These are phyloP conservation scores for Pollimyrus isidori DNA, from an alignment of 2,113 vertebrate genomes.

Conservation along the genomic window DNA sequence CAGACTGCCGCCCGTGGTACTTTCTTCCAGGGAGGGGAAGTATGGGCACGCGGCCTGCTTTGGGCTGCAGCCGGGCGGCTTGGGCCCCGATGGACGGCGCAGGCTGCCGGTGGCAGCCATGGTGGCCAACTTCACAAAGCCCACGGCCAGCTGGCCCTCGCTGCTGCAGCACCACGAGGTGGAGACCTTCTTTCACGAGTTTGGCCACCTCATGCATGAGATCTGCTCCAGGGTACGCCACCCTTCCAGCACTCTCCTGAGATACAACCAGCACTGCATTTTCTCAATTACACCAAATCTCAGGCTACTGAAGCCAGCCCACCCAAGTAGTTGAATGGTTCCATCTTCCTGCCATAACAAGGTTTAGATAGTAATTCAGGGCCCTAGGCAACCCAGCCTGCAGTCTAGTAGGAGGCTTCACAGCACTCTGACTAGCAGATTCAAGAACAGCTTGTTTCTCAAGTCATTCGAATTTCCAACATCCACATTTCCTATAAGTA, in stretches of 20 bases:
- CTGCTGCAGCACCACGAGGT: constrained; percentile 92
- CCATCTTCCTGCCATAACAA: background rate
- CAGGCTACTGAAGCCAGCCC: background rate
- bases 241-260: constrained; percentile 36
- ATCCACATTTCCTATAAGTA: background rate
- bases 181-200: constrained; percentile 95
- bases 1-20: background rate
- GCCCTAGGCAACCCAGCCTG: background rate
- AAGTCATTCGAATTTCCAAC: background rate
- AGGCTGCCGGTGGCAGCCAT: constrained; percentile 82
- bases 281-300: background rate
- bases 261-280: background rate
- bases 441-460: background rate
- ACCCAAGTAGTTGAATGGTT: background rate
- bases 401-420: background rate
- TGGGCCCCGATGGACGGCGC: constrained; percentile 69
- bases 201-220: constrained; percentile 95
- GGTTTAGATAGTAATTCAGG: background rate
- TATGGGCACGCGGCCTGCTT: constrained; percentile 89
- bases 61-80: constrained; percentile 79
- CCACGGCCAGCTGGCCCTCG: constrained; percentile 65
- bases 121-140: constrained; percentile 94
- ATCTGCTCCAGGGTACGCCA: constrained; percentile 79
- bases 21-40: constrained; percentile 76
- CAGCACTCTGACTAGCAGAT: background rate